These are phyloP conservation scores for Electrona antarctica DNA, from an alignment of 2,113 vertebrate genomes.

Conservation along the genomic window DNA sequence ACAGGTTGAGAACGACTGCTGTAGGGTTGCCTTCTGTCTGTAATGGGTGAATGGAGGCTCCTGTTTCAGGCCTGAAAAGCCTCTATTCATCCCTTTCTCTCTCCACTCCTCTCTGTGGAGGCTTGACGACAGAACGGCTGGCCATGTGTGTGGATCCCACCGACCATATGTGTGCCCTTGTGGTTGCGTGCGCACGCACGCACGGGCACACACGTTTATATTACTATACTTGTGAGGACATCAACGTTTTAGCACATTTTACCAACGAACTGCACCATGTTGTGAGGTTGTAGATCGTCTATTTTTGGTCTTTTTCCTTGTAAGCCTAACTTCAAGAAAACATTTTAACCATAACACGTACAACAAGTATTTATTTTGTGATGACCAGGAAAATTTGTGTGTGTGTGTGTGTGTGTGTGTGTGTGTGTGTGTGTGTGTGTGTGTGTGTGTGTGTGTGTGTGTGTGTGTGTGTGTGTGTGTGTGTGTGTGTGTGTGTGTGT, in stretches of 20 bases:
- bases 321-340: no score
- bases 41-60: conserved; percentile 35
- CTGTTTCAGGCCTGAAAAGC: conserved; percentile 50
- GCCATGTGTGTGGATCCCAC: conserved; percentile 29
- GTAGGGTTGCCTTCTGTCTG: neutral
- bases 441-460: neutral
- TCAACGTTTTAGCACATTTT: neutral
- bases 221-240: neutral
- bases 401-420: neutral
- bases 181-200: neutral
- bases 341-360: no score
- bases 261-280: no score
- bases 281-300: neutral
- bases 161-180: conserved; percentile 26
- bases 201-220: neutral
- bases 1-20: neutral
- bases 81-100: conserved; percentile 31
- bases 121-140: conserved; percentile 17
- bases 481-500: neutral
- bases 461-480: neutral
- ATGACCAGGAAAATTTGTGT: no score
- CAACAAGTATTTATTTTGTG: no score
- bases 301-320: neutral
- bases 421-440: neutral
- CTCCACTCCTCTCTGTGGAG: neutral